Base-by-base conservation (phyloP, 2,888 invertebrate genomes). In the Cosmorhoe ocellata region DNA sequence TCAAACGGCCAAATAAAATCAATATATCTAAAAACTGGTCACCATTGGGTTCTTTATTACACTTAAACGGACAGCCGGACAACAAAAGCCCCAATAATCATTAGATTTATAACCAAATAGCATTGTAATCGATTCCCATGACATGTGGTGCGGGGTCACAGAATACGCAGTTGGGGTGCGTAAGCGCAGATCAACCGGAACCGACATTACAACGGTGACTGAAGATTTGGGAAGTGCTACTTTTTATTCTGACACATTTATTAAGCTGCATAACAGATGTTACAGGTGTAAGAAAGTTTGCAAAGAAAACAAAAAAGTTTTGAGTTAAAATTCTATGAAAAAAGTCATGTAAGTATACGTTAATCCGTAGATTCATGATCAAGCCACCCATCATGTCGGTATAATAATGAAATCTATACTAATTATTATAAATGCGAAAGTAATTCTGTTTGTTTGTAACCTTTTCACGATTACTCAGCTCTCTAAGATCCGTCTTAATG, bases 91-190 rank as follows among this genome's bases (percentile, higher is more conserved):
- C 40, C 57, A 58, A 52, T 57, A 69, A 71, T 72, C 65, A 73
- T 69, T 73, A 74, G 68, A 75, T 76, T 72, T 71, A 75, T 59
- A 58, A 50, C 53, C 60, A 56, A 57, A 59, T 58, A 54, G 53
- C 61, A 65, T 68, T 66, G 70, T 71, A 77, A 77, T 78, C 79
- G 77, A 79, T 79, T 80, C 80, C 79, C 80, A 78, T 76, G 78
- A 66, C 76, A 74, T 71, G 71, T 68, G 70, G 76, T 69, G 61
- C 27, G 18, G 18, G 18, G 18, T 18, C 18, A 18, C 18, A 18
- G 41, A 11, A 40, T 48, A 30, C n/a, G 12, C 27, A 12, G 36
- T 14, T 38, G 33, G 53, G 65, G 51, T 52, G 59, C 60, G 53
- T 59, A 46, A 11, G 54, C 58, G 54, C 48, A 61, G 60, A 56